Evolutionary conservation across 2,797 vertebrate genomes (phyloP), one percentile per base, ranked within the genome.

Genomic region (Denticeps clupeoides): DNA sequence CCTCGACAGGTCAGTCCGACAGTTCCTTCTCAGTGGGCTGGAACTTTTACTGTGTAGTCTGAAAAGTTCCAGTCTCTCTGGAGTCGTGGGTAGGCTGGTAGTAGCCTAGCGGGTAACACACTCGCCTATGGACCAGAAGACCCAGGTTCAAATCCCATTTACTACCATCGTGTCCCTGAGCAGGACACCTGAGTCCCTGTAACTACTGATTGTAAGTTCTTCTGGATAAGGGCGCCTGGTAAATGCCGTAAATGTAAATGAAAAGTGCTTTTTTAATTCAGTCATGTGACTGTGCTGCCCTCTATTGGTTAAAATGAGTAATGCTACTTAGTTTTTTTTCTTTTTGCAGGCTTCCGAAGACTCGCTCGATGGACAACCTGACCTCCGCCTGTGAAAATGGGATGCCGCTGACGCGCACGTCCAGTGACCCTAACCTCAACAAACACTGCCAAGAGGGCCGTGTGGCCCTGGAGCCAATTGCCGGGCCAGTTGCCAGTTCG

Each of bases 341-440:
- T 12, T n/a, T 25, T 13, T 5, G 10, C 55, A 99, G 95, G 71
- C 89, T 99, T 74, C 89, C 94, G 45, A 99, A 99, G 80, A 97
- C 95, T 1, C 88, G 95, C 57, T 99, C 95, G 24, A 82, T 99
- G 92, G 95, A 99, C 58, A 91, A 98, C 74, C 77, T 99, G 53
- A 75, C 93, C 57, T 90, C 90, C 16, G 86, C 87, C 8, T 89
- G 88, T 42, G 95, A 99, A 56, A 93, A 87, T 52, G 89, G 87
- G 48, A 77, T 88, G 47, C 77, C 89, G 0, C 74, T 99, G 60
- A 92, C 90, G 0, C 91, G 94, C 25, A 99, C 91, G 0, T 98
- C 94, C 28, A 99, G 95, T n/a, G 95, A 99, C 63, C 94, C 95
- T 7, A 98, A 97, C 72, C 82, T 99, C 60, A 98, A 99, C 59